phyloP scores from a whole-genome alignment of 2,113 vertebrate genomes.

The Triplophysa tibetana region DNA sequence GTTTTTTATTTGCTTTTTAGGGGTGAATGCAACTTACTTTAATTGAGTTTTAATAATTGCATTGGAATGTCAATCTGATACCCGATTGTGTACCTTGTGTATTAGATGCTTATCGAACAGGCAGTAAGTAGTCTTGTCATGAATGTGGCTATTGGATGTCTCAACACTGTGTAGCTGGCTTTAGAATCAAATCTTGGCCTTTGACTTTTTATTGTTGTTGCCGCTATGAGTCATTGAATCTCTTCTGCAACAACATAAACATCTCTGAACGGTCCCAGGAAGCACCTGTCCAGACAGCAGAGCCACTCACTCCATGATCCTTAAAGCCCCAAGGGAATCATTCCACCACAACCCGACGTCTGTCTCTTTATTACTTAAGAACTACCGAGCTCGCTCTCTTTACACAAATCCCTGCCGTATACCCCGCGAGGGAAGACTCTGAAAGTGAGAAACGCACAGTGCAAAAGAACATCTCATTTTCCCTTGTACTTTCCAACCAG shows the following conservation, averaged over 20 bases:
- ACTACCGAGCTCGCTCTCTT: constrained; percentile 35
- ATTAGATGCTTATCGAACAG: not conserved
- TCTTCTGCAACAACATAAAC: constrained; percentile 9
- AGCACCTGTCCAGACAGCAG: constrained; percentile 26
- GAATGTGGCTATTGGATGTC: too few relatives aligned
- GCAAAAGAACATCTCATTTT: constrained; percentile 6
- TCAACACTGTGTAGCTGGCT: not conserved
- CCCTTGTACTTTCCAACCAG: constrained; percentile 24
- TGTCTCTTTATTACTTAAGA: constrained; percentile 30
- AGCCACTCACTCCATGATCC: constrained; percentile 29
- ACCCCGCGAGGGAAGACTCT: not conserved
- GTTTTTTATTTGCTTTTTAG: not conserved
- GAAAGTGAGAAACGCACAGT: not conserved
- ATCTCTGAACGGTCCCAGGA: not conserved
- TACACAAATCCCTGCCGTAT: constrained; percentile 21
- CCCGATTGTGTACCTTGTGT: not conserved
- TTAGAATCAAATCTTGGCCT: constrained; percentile 16
- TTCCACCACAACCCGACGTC: constrained; percentile 6
- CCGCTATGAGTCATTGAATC: not conserved
- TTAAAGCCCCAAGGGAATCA: constrained; percentile 24
- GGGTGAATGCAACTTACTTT: not conserved
- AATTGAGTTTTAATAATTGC: too few relatives aligned
- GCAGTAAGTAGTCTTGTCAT: not conserved
- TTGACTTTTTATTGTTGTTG: constrained; percentile 2
- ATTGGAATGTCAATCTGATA: too few relatives aligned